phyloP scores from a whole-genome alignment of 1,140 invertebrate genomes.

The Drosophila sp. region DNA sequence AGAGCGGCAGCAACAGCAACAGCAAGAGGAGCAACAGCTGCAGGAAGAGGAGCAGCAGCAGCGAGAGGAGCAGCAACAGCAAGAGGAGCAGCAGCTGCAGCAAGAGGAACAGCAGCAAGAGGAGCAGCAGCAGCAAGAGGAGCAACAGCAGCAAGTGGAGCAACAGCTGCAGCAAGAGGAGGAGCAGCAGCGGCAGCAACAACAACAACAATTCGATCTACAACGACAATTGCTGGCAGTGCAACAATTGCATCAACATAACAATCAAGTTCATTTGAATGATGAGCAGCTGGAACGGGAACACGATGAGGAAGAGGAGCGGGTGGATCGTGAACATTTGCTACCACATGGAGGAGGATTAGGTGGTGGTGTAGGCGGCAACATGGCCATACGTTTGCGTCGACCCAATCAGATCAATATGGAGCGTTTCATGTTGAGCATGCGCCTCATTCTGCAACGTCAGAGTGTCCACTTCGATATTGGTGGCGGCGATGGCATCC shows the following conservation, averaged over 20 bases:
- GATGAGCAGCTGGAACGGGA: not conserved
- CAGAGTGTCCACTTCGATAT: slow-evolving; percentile 40
- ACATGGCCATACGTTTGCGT: slow-evolving; percentile 21
- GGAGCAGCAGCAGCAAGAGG: not conserved
- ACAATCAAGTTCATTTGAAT: not conserved
- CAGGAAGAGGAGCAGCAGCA: slow-evolving; percentile 6
- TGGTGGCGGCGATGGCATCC: slow-evolving; percentile 51
- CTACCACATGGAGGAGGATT: not conserved
- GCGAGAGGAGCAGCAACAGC: not conserved
- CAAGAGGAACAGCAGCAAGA: slow-evolving; percentile 16
- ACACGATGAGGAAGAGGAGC: not conserved
- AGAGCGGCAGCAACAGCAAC: not conserved
- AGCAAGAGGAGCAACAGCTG: not conserved
- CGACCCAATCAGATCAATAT: slow-evolving; percentile 29
- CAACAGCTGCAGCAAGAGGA: not conserved
- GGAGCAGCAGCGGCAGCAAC: not conserved
- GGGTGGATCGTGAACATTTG: slow-evolving; percentile 1
- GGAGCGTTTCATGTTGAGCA: slow-evolving; percentile 35
- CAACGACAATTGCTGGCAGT: not conserved
- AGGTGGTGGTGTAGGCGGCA: not conserved
- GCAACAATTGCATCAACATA: not conserved
- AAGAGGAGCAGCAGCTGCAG: slow-evolving; percentile 6
- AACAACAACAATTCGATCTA: not conserved
- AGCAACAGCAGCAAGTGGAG: not conserved
- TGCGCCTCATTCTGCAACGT: slow-evolving; percentile 39